Conservation (phyloP, 2,113 vertebrate genomes). For the Oreochromis tanganicae region DNA sequence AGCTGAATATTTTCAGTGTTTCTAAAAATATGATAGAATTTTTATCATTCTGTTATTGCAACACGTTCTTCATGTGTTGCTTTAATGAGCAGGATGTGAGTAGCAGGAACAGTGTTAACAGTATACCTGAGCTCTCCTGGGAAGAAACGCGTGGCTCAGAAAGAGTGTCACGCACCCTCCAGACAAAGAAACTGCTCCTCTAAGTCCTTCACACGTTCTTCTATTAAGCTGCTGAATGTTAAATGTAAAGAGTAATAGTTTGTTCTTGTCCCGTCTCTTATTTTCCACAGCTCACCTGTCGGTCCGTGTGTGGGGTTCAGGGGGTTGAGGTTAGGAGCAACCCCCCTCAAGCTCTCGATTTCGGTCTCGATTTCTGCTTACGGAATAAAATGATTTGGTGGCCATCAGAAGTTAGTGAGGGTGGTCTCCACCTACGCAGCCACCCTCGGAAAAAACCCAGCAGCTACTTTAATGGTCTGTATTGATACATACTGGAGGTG, state of each 20-base stretch:
- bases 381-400: neutral
- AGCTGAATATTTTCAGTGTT: neutral
- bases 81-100: accelerated
- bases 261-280: neutral
- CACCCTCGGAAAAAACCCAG: neutral
- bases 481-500: accelerated
- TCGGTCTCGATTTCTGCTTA: accelerated
- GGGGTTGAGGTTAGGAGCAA: neutral
- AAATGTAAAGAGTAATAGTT: neutral
- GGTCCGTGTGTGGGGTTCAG: accelerated
- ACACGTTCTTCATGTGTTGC: accelerated
- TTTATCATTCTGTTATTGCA: neutral
- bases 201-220: neutral
- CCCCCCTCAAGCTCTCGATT: neutral
- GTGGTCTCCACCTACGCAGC: neutral
- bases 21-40: neutral
- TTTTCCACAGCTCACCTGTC: neutral
- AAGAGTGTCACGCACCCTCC: neutral
- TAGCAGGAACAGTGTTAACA: neutral
- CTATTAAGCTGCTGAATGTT: neutral
- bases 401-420: neutral
- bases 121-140: neutral
- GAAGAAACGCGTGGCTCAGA: neutral
- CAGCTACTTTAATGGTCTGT: neutral
- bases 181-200: neutral